These are phyloP conservation scores for Acrossocheilus wenchowensis DNA, from an alignment of 2,797 vertebrate species.

Conservation along the genomic window DNA sequence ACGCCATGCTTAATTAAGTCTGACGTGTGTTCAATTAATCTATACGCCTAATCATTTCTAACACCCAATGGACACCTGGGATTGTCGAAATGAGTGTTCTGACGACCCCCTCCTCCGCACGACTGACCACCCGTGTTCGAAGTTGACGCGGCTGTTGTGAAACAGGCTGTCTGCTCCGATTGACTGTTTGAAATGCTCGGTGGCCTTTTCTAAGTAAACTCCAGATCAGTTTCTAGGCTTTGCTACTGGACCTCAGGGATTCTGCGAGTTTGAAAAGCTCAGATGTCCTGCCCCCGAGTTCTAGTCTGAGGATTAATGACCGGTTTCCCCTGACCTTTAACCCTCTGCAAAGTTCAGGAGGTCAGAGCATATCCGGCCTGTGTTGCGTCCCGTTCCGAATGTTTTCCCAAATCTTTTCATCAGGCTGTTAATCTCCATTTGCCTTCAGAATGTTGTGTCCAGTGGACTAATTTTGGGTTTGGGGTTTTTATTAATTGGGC, in stretches of 20 bases:
- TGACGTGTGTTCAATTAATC: slow-evolving; percentile 85
- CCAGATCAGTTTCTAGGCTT: slow-evolving; percentile 15
- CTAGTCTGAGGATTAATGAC: slow-evolving; percentile 64
- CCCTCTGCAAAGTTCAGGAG: slow-evolving; percentile 63
- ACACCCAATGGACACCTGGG: slow-evolving; percentile 67
- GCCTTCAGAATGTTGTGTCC: neutral
- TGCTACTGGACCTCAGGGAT: slow-evolving; percentile 43
- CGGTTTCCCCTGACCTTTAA: slow-evolving; percentile 64
- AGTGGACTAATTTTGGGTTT: neutral
- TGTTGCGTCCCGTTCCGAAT: slow-evolving; percentile 23
- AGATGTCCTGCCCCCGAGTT: slow-evolving; percentile 59
- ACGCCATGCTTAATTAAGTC: slow-evolving; percentile 84
- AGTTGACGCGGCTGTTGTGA: slow-evolving; percentile 15
- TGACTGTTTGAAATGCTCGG: slow-evolving; percentile 43
- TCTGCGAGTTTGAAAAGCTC: slow-evolving; percentile 26
- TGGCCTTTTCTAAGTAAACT: slow-evolving; percentile 44
- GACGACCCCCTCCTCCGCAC: slow-evolving; percentile 35
- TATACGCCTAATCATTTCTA: slow-evolving; percentile 83
- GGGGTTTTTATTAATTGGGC: slow-evolving; percentile 38
- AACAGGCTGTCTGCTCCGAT: slow-evolving; percentile 16
- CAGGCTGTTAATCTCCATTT: slow-evolving; percentile 39
- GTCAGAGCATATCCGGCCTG: slow-evolving; percentile 58
- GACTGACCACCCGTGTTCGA: slow-evolving; percentile 34
- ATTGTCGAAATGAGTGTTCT: slow-evolving; percentile 52
- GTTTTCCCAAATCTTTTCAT: slow-evolving; percentile 38